Conservation (phyloP, 2,888 invertebrate genomes). For the Eumerus sabulonum region DNA sequence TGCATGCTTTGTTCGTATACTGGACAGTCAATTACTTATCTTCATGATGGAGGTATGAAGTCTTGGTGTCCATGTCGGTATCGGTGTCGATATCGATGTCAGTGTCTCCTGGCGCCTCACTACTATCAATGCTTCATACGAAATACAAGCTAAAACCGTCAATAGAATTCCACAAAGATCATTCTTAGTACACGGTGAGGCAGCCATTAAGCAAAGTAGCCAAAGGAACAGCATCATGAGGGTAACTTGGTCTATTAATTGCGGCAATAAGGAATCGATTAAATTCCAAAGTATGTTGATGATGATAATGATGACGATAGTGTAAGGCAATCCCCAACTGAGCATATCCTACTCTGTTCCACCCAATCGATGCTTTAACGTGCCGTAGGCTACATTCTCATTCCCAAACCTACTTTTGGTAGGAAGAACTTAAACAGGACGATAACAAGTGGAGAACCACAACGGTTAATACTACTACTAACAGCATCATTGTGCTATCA, state of each 20-base stretch:
- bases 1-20: neutral
- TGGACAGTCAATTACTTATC: conserved; percentile 63
- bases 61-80: conserved; percentile 23
- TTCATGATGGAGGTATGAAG: conserved; percentile 15
- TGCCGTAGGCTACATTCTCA: conserved; percentile 37
- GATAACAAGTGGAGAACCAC: conserved; percentile 53
- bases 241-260: conserved; percentile 56
- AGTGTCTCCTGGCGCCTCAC: conserved; percentile 14
- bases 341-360: neutral
- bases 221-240: conserved; percentile 44
- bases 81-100: conserved; percentile 8
- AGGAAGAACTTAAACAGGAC: conserved; percentile 45
- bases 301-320: conserved; percentile 29
- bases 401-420: neutral
- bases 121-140: too few relatives aligned
- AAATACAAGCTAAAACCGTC: conserved; percentile 39
- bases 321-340: conserved; percentile 52
- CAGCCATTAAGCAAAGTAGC: too few relatives aligned
- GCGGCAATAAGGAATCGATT: conserved; percentile 68
- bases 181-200: conserved; percentile 11
- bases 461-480: conserved; percentile 19
- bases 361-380: neutral
- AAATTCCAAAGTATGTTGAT: conserved; percentile 60
- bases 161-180: conserved; percentile 54
- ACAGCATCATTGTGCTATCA: neutral